Conservation (phyloP, 2,113 vertebrate genomes). For the Shinisaurus crocodilurus region DNA sequence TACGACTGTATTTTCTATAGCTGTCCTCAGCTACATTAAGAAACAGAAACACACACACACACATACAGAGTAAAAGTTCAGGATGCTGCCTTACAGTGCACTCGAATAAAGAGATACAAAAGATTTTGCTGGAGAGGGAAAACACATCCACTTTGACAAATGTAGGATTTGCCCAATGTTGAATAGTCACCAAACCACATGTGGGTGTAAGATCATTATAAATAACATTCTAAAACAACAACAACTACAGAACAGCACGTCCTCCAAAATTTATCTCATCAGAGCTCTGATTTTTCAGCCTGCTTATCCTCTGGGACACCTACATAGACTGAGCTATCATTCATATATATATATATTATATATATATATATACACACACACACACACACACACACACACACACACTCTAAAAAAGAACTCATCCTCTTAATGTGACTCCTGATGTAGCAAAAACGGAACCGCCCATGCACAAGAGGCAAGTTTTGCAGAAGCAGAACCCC, state of each 20-base stretch:
- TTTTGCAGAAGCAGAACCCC: too few relatives aligned
- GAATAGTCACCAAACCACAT: slow-evolving; percentile 48
- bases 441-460: too few relatives aligned
- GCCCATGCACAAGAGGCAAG: too few relatives aligned
- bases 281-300: neutral
- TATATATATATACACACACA: too few relatives aligned
- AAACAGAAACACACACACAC: neutral
- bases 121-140: neutral
- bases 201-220: slow-evolving; percentile 46
- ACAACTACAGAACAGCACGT: slow-evolving; percentile 40
- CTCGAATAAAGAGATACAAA: slow-evolving; percentile 44
- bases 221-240: slow-evolving; percentile 42
- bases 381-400: too few relatives aligned
- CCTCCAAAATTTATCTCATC: slow-evolving; percentile 18
- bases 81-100: slow-evolving; percentile 60
- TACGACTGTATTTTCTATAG: slow-evolving; percentile 64
- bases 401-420: too few relatives aligned
- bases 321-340: neutral
- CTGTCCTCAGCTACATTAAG: slow-evolving; percentile 47
- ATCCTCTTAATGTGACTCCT: too few relatives aligned
- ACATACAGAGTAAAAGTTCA: slow-evolving; percentile 27
- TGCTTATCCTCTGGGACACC: neutral
- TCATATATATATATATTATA: too few relatives aligned
- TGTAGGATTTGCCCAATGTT: slow-evolving; percentile 56
- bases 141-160: slow-evolving; percentile 42